A percentile compares a stretch with the other conserved stretches of the same genome.
phyloP scores from a whole-genome alignment of 2,888 invertebrate genomes.

The Dicycla oo region DNA sequence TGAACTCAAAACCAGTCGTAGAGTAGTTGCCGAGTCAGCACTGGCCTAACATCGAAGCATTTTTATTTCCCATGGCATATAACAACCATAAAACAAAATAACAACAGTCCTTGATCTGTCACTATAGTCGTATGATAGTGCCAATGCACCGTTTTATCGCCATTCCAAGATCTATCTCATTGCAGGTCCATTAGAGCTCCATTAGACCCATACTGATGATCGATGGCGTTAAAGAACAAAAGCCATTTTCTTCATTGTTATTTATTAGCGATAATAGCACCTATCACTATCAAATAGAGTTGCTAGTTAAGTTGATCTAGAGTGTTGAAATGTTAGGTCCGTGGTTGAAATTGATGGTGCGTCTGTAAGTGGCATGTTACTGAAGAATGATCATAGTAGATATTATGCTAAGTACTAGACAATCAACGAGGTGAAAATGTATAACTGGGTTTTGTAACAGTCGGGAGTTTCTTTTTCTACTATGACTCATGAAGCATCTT shows the following conservation, averaged over 20 bases:
- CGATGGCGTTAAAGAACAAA: slow-evolving; percentile 66
- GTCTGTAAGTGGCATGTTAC: slow-evolving; percentile 18
- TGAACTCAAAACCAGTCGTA: background rate
- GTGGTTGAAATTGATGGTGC: slow-evolving; percentile 35
- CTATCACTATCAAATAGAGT: slow-evolving; percentile 50
- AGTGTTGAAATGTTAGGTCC: slow-evolving; percentile 54
- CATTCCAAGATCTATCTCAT: slow-evolving; percentile 46
- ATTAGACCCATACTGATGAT: slow-evolving; percentile 64
- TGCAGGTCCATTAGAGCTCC: slow-evolving; percentile 62
- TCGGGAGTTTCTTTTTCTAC: background rate
- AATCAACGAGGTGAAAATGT: background rate
- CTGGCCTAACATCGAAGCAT: background rate
- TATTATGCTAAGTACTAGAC: slow-evolving; percentile 9
- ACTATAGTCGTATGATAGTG: slow-evolving; percentile 41
- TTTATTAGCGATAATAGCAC: slow-evolving; percentile 56
- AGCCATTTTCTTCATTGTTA: slow-evolving; percentile 61
- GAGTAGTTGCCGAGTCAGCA: background rate
- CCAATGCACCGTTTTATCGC: slow-evolving; percentile 37
- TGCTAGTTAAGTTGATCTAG: slow-evolving; percentile 32
- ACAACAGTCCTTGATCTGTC: slow-evolving; percentile 54
- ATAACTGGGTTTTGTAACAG: background rate
- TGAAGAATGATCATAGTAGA: slow-evolving; percentile 22
- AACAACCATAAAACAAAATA: slow-evolving; percentile 20
- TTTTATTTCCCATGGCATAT: slow-evolving; percentile 44
- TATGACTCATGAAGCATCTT: background rate